phyloP scores from a whole-genome alignment of 2,797 vertebrate species.

The Macropodus opercularis region DNA sequence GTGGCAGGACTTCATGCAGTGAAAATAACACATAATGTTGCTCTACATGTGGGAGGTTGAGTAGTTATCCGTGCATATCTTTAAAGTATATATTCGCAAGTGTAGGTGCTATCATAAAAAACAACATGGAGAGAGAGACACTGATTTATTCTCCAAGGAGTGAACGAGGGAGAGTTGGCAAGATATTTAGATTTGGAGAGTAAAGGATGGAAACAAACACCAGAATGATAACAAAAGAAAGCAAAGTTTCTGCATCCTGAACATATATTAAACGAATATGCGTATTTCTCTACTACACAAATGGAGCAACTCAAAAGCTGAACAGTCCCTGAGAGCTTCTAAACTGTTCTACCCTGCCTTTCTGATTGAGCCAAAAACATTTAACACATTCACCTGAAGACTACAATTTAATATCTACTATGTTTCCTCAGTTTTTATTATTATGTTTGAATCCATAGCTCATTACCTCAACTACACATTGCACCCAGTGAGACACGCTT shows the following conservation, averaged over 20 bases:
- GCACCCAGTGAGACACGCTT: neutral
- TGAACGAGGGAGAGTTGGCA: conserved; percentile 25
- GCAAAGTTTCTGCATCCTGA: no score
- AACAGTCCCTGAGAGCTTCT: conserved; percentile 30
- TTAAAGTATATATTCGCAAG: conserved; percentile 9
- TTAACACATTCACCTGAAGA: neutral
- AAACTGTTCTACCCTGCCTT: conserved; percentile 23
- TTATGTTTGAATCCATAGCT: no score
- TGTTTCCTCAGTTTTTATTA: no score
- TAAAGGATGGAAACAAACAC: conserved; percentile 18
- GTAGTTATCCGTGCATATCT: conserved; percentile 4
- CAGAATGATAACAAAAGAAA: conserved; percentile 30
- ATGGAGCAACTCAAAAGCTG: conserved; percentile 32
- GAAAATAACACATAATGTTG: conserved; percentile 39
- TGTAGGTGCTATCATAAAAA: conserved; percentile 26
- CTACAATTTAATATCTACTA: no score
- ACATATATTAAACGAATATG: no score
- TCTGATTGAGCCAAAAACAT: conserved; percentile 21
- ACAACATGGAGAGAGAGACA: conserved; percentile 12
- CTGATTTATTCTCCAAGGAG: conserved; percentile 29
- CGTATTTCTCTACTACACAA: no score
- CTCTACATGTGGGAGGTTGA: conserved; percentile 12
- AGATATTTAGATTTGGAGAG: conserved; percentile 29
- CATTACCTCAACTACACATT: no score
- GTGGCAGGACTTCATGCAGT: conserved; percentile 32